Evolutionary conservation across 2,113 vertebrate species (phyloP), one percentile per base, ranked within the genome.

Genomic region (Onychostoma macrolepis): DNA sequence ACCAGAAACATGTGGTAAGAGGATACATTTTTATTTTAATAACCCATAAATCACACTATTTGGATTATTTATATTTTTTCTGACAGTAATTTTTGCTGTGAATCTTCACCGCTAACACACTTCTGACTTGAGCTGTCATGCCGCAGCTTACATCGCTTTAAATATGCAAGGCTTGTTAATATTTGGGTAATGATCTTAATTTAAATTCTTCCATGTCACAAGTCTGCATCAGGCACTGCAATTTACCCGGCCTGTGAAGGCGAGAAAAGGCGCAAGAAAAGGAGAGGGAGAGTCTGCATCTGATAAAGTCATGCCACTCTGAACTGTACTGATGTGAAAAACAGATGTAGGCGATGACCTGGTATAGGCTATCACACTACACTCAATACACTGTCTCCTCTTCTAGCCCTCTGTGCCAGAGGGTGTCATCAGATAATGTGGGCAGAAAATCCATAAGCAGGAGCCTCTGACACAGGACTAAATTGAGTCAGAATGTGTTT

Each of bases 401-500:
- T 61, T 87, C 89, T 88, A 74, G 48, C 30, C 83, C 67, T 83
- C 56, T 45, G 63, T 80, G 86, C 77, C 77, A 85, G 85, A 85
- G 83, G 74, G 67, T 84, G 72, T 83, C 83, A 80, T 84, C 88
- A 79, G 90, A 89, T 86, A 87, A 89, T 67, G 63, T 78, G 92
- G 91, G 92, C 85, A 90, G 80, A 85, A 91, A 91, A 93, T 92
- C 88, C 58, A 87, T 92, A 92, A 85, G 71, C 33, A 41, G 87
- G 90, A 92, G 90, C 88, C 85, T 91, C 48, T 48, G 89, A 90
- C 53, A 88, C 88, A 87, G 87, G 83, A 5, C 56, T 8, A 92
- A 90, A 89, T 89, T 82, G 90, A 94, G 94, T 93, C 92, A 90
- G 92, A 89, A 93, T 87, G 88, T 91, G 84, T 28, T 86, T 88